These are phyloP conservation scores for Sardina pilchardus DNA, from an alignment of 2,113 vertebrate genomes.

Conservation along the genomic window DNA sequence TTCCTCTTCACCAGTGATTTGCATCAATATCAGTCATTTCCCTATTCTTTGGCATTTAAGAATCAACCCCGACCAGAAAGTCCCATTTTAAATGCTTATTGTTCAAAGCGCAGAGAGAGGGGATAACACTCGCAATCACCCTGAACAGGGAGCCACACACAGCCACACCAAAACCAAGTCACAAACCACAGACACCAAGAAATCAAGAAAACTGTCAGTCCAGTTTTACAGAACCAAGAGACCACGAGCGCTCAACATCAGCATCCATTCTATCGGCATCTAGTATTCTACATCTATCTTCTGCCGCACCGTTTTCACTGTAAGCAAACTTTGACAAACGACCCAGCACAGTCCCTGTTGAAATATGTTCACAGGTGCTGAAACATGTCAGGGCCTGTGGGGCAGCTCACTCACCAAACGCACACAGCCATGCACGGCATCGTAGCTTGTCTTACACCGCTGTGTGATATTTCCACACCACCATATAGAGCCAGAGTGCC, in stretches of 20 bases:
- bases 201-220: not conserved
- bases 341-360: not conserved
- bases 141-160: slow-evolving; percentile 9
- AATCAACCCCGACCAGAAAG: slow-evolving; percentile 65
- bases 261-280: not conserved
- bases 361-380: not conserved
- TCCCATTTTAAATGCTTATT: slow-evolving; percentile 79
- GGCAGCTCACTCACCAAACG: not conserved
- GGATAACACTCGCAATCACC: slow-evolving; percentile 33
- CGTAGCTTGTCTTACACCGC: not conserved
- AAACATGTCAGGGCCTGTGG: not conserved
- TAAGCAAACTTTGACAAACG: not conserved
- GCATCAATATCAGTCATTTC: slow-evolving; percentile 75
- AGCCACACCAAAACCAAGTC: not conserved
- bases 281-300: no score
- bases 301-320: not conserved
- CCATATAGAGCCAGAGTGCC: not conserved
- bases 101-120: slow-evolving; percentile 45
- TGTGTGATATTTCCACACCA: not conserved
- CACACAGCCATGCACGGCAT: not conserved
- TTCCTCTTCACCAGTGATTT: slow-evolving; percentile 84
- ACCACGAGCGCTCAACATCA: not conserved
- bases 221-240: not conserved
- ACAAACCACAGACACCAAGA: not conserved
- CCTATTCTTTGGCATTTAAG: slow-evolving; percentile 75